Conservation (phyloP, 37 sponge, comb jelly and placozoan genomes). For the Halisarca cf. caerulea region DNA sequence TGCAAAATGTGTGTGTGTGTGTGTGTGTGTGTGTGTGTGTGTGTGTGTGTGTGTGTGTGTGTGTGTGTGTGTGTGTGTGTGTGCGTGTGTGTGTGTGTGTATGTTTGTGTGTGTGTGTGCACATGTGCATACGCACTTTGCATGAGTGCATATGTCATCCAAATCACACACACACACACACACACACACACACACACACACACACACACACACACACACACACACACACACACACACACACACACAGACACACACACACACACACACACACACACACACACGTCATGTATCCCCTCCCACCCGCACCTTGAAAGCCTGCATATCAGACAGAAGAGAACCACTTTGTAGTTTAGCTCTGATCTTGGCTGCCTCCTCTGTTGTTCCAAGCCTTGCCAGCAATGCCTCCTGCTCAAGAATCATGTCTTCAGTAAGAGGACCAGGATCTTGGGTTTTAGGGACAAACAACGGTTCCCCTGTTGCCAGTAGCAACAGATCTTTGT, state of each 20-base stretch:
- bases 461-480: constrained; percentile 70
- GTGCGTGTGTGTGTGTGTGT: too few species aligned
- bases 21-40: neutral
- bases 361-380: constrained; percentile 85
- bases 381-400: constrained; percentile 82
- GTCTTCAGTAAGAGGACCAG: constrained; percentile 92
- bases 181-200: neutral
- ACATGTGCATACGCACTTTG: too few species aligned
- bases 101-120: too few species aligned
- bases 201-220: constrained; percentile 19
- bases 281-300: too few species aligned
- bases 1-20: neutral
- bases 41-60: too few species aligned
- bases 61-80: too few species aligned
- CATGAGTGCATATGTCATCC: too few species aligned
- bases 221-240: neutral
- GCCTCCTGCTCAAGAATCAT: constrained; percentile 84
- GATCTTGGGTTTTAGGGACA: constrained; percentile 88
- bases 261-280: constrained; percentile 17
- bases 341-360: constrained; percentile 93
- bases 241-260: neutral
- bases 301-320: constrained; percentile 95
- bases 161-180: too few species aligned
- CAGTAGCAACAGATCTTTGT: constrained; percentile 71
- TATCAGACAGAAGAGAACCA: constrained; percentile 94